Conservation (phyloP, 2,113 vertebrate genomes). For the Carassius carassius region DNA sequence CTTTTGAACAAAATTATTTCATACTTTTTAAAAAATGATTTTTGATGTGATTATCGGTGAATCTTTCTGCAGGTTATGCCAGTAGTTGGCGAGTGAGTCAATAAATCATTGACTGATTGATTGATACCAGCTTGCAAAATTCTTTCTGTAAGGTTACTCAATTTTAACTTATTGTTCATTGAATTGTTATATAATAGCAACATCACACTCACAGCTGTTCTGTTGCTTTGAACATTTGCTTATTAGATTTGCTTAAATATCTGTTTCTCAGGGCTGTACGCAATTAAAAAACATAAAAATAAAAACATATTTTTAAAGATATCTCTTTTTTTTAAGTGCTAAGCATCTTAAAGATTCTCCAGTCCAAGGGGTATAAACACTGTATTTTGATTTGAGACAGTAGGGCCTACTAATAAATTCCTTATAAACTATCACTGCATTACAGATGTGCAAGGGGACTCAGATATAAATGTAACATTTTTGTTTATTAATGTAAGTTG, state of each 20-base stretch:
- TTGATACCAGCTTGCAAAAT: neutral
- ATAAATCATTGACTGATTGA: too few relatives aligned
- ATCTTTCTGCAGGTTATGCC: too few relatives aligned
- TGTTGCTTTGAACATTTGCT: neutral
- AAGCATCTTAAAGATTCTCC: neutral
- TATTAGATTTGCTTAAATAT: neutral
- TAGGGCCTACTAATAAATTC: neutral
- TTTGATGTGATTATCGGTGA: too few relatives aligned
- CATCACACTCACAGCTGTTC: neutral
- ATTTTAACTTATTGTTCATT: neutral
- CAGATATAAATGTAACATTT: neutral
- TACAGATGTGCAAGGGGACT: neutral
- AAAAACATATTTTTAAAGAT: too few relatives aligned
- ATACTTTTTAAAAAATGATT: too few relatives aligned
- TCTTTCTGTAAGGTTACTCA: neutral
- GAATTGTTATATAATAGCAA: neutral
- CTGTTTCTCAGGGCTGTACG: neutral
- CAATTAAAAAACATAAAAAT: neutral
- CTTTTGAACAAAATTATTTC: too few relatives aligned
- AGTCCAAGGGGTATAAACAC: neutral
- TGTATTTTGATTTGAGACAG: neutral
- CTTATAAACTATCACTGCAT: neutral
- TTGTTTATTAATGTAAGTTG: slow-evolving; percentile 14
- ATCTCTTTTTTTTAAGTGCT: neutral
- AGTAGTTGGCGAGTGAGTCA: too few relatives aligned